Conservation (phyloP, 2,888 invertebrate species). For the Bombylius discolor region DNA sequence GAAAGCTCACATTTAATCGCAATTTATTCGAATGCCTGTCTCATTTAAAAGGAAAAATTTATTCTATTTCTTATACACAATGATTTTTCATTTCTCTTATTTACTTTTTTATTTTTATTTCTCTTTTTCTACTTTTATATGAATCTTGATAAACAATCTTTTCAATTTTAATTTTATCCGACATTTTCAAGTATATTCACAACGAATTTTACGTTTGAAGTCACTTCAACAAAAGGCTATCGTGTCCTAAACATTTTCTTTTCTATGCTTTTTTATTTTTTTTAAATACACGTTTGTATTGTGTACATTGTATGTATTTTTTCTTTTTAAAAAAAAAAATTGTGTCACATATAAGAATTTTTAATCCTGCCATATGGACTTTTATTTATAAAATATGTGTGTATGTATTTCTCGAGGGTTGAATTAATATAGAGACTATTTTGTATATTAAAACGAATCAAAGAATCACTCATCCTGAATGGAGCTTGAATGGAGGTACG, state of each 20-base stretch:
- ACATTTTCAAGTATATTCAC: neutral
- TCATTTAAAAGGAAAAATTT: no score
- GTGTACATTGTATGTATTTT: neutral
- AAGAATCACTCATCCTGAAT: constrained; percentile 10
- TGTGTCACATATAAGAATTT: constrained; percentile 15
- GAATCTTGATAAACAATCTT: no score
- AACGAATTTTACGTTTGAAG: constrained; percentile 12
- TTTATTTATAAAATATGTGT: constrained; percentile 17
- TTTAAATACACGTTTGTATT: neutral
- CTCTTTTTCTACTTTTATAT: no score
- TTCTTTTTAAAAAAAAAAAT: neutral
- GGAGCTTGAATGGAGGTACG: constrained; percentile 4
- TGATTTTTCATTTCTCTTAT: no score
- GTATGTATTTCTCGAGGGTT: constrained; percentile 3
- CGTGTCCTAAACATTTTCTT: neutral
- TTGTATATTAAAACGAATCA: neutral
- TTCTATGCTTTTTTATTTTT: neutral
- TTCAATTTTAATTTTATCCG: neutral
- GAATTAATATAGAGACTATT: constrained; percentile 1
- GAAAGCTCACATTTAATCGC: no score
- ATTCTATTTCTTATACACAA: no score
- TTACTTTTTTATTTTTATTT: no score
- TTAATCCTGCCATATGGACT: constrained; percentile 37
- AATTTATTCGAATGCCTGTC: no score
- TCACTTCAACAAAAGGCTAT: constrained; percentile 8